Evolutionary conservation across 2,888 invertebrate species (phyloP), one percentile per base, ranked within the genome.

Genomic region (Brachyptera risi): DNA sequence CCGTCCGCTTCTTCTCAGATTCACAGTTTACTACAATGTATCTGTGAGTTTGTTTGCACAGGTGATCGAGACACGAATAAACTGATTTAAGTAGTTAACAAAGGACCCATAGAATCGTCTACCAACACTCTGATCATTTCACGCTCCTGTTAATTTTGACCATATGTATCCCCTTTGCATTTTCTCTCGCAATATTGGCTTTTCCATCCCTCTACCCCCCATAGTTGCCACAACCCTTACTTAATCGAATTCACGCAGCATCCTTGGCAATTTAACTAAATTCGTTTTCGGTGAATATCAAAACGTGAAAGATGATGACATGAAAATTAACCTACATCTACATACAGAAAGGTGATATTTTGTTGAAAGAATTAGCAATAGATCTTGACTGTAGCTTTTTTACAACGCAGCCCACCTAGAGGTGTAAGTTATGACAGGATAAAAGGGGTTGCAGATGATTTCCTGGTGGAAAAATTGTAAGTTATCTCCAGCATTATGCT

Each of bases 101-200:
- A 11, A 11, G 31, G 31, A 31, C 11, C 31, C 11, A 31, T 23
- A 24, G 21, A 49, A 49, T 49, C 21, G 31, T 21, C 58, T 42
- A 58, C 61, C 56, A 58, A 27, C 58, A 61, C 40, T n/a, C n/a
- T 24, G 61, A 38, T 40, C 49, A 61, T 57, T 61, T 61, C 51
- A 57, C 56, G 61, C 61, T 26, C 42, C 61, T 50, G 44, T 56
- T 42, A 60, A 54, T 56, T 56, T 44, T 60, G 54, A 54, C 54
- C 54, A 54, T 54, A 17, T n/a, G 17, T 21, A 42, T 9, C n/a
- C 35, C 54, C 35, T 54, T 54, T 54, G 35, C 54, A 35, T 37
- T 37, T 37, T 54, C 17, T 17, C 37, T 54, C n/a, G 23, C 37
- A 35, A 35, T 37, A 31, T 54, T 37, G 54, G 35, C 54, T 37